A percentile compares a stretch with the other conserved stretches of the same genome.
Conservation (phyloP, 2,888 invertebrate species). For the Harpalus rufipes region DNA sequence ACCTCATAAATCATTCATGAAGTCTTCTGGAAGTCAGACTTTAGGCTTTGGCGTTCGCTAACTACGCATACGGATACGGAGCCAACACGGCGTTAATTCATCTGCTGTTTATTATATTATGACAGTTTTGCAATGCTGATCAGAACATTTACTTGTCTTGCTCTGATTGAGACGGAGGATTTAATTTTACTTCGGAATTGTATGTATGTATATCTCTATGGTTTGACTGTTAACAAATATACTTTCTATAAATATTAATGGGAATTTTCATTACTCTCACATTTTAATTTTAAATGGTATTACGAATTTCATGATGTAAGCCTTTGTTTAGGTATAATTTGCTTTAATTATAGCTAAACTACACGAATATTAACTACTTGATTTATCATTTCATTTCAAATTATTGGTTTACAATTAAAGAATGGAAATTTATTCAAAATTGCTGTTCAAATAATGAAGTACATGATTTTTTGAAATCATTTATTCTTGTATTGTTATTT, state of each 20-base stretch:
- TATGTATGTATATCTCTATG: conserved; percentile 26
- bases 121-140: conserved; percentile 58
- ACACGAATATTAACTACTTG: background rate
- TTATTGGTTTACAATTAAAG: background rate
- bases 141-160: conserved; percentile 51
- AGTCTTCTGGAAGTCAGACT: conserved; percentile 30
- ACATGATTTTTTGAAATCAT: background rate
- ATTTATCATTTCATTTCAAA: background rate
- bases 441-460: background rate
- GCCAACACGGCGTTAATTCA: conserved; percentile 24
- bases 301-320: background rate
- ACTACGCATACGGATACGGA: conserved; percentile 2
- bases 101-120: conserved; percentile 57
- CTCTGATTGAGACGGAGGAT: conserved; percentile 33
- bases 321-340: background rate
- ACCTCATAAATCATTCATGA: conserved; percentile 58
- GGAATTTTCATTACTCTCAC: conserved; percentile 26
- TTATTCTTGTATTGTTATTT: background rate
- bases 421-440: background rate
- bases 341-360: background rate
- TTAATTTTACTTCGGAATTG: conserved; percentile 19
- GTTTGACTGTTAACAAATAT: conserved; percentile 30
- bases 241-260: conserved; percentile 36
- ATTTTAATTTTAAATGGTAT: conserved; percentile 27
- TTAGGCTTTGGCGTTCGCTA: background rate